These are phyloP conservation scores for Neuroterus valhalla DNA, from an alignment of 1,140 invertebrate genomes.

Conservation along the genomic window DNA sequence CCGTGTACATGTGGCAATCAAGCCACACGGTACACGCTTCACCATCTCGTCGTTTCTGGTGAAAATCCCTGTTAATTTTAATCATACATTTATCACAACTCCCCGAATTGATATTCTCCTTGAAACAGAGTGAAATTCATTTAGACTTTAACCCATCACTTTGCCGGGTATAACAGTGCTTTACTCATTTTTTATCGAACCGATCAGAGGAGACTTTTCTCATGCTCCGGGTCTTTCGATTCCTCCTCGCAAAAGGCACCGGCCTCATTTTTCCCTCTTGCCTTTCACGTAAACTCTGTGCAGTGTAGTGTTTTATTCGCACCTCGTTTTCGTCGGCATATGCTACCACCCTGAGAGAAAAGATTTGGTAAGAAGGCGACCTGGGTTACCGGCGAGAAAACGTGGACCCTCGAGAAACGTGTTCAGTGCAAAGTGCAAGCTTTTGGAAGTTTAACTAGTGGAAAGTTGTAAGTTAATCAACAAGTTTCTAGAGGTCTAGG, in stretches of 20 bases:
- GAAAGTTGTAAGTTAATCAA: too few relatives aligned
- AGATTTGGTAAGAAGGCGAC: slow-evolving; percentile 5
- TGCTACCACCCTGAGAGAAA: not conserved
- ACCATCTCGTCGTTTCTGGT: slow-evolving; percentile 16
- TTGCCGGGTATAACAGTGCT: slow-evolving; percentile 6
- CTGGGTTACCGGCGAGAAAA: slow-evolving; percentile 17
- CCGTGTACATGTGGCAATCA: slow-evolving; percentile 72
- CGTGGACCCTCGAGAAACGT: not conserved
- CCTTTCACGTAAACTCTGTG: slow-evolving; percentile 6
- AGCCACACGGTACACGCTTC: slow-evolving; percentile 65
- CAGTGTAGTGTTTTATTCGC: not conserved
- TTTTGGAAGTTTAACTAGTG: too few relatives aligned
- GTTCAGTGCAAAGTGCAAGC: too few relatives aligned
- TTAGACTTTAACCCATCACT: not conserved
- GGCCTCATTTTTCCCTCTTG: not conserved
- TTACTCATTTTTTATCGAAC: slow-evolving; percentile 19
- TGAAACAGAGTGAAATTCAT: not conserved
- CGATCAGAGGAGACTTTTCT: slow-evolving; percentile 17
- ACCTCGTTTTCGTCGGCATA: not conserved
- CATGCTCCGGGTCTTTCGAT: slow-evolving; percentile 22
- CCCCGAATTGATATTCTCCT: not conserved
- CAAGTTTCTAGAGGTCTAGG: too few relatives aligned
- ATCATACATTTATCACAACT: not conserved
- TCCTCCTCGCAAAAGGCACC: slow-evolving; percentile 6
- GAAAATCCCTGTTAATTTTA: not conserved